Evolutionary conservation across 2,113 vertebrate species (phyloP).

Genomic region (Jaculus jaculus): DNA sequence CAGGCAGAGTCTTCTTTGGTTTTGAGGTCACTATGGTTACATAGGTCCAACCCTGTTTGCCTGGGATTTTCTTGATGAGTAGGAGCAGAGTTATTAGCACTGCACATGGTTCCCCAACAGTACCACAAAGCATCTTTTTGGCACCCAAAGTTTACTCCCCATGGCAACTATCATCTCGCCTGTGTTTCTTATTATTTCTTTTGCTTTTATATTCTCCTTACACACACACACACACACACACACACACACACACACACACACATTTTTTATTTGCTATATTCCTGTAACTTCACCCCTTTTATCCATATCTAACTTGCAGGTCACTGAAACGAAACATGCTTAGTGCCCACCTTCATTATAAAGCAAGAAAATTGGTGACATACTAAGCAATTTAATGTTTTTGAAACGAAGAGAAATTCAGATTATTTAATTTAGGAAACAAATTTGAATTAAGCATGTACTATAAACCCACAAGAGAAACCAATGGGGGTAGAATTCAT

Average conservation of each 20-base stretch:
- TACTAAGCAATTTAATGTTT: conserved; percentile 22
- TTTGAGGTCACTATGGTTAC: not conserved
- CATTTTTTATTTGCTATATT: not conserved
- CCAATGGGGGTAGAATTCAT: not conserved
- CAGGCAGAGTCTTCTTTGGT: not conserved
- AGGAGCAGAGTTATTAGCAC: not conserved
- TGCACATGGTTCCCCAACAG: conserved; percentile 15
- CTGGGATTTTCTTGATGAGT: conserved; percentile 29
- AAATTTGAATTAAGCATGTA: conserved; percentile 23
- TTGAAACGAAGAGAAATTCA: conserved; percentile 42
- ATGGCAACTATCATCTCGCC: not conserved
- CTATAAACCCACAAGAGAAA: conserved; percentile 14
- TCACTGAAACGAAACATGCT: conserved; percentile 26
- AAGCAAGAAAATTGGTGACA: conserved; percentile 45
- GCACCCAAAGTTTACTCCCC: not conserved
- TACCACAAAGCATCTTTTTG: not conserved
- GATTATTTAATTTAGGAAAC: conserved; percentile 23
- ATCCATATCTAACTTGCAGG: not conserved
- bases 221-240: not conserved
- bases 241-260: not conserved
- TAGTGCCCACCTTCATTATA: not conserved
- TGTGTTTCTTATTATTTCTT: not conserved
- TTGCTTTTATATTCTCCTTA: not conserved
- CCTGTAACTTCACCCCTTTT: not conserved
- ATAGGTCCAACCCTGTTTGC: conserved; percentile 18